Conservation (phyloP, 1,140 invertebrate genomes). For the Ectropis grisescens region DNA sequence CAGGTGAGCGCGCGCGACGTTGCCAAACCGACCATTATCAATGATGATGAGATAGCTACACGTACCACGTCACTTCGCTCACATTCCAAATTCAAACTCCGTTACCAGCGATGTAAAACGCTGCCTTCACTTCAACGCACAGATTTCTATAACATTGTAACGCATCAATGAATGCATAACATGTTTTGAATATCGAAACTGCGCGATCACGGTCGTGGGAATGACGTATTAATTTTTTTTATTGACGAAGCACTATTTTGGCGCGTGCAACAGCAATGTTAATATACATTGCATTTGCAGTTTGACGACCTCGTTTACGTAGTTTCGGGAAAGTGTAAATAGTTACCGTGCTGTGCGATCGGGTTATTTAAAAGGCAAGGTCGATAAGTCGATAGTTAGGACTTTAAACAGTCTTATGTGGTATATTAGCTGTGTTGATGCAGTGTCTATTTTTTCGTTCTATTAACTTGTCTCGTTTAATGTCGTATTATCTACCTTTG, state of each 20-base stretch:
- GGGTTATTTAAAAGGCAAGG: conserved; percentile 11
- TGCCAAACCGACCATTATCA: conserved; percentile 64
- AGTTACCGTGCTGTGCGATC: conserved; percentile 14
- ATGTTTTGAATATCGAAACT: conserved; percentile 8
- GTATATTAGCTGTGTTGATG: too few species aligned
- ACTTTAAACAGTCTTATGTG: too few species aligned
- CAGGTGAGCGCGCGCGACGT: conserved; percentile 60
- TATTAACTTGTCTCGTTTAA: too few species aligned
- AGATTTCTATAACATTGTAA: conserved; percentile 12
- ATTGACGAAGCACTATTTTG: neutral
- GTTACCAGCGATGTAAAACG: conserved; percentile 28
- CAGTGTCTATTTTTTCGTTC: too few species aligned
- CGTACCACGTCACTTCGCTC: conserved; percentile 30
- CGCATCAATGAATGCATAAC: conserved; percentile 16
- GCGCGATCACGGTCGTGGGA: conserved; percentile 2
- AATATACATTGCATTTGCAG: conserved; percentile 24
- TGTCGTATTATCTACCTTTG: too few species aligned
- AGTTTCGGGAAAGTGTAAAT: conserved; percentile 28
- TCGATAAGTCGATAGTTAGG: conserved; percentile 8
- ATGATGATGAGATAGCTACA: conserved; percentile 60
- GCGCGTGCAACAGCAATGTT: neutral
- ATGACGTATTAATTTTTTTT: conserved; percentile 5
- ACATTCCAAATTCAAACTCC: conserved; percentile 31
- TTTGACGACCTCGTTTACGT: conserved; percentile 20
- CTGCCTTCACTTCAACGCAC: conserved; percentile 10